Conservation (phyloP, 2,113 vertebrate species). For the Gopherus flavomarginatus region DNA sequence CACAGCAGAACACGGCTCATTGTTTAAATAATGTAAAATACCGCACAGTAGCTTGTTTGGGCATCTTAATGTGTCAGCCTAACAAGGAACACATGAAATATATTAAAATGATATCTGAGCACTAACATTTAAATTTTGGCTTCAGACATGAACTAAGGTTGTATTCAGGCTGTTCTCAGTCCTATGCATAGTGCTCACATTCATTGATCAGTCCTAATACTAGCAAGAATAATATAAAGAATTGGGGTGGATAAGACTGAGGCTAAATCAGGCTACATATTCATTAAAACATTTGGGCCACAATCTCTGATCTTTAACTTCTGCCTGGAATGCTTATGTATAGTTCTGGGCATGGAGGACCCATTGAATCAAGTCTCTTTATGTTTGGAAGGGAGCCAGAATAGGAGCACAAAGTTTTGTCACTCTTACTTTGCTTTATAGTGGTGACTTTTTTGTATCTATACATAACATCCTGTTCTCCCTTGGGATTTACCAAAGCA, state of each 20-base stretch:
- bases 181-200: rapidly evolving
- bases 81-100: background rate
- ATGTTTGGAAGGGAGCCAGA: background rate
- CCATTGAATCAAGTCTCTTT: background rate
- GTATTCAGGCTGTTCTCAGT: background rate
- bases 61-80: background rate
- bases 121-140: background rate
- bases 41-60: background rate
- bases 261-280: background rate
- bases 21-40: background rate
- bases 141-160: background rate
- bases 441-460: background rate
- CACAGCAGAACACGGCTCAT: background rate
- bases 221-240: background rate
- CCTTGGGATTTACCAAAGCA: background rate
- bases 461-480: background rate
- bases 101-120: background rate
- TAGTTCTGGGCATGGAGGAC: background rate
- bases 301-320: background rate
- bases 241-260: background rate
- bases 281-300: background rate
- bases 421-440: background rate
- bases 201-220: background rate
- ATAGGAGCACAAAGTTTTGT: background rate
- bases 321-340: background rate